A percentile compares a stretch with the other conserved stretches of the same genome.
Evolutionary conservation across 2,113 vertebrate species (phyloP).

Genomic region (Eudyptes chrysolophus): DNA sequence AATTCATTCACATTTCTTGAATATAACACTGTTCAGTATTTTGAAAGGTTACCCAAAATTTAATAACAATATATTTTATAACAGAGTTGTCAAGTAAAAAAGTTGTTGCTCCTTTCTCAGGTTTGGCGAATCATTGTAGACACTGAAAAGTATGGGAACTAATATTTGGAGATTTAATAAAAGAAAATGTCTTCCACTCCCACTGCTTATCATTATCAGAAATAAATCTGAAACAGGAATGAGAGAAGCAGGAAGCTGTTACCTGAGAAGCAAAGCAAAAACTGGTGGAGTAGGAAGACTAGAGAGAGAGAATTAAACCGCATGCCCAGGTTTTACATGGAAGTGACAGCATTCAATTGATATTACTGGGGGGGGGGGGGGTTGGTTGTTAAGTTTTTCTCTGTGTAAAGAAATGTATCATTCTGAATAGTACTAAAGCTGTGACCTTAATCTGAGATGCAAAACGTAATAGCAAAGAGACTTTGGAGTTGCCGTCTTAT

Average conservation of each 20-base stretch:
- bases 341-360: background rate
- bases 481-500: background rate
- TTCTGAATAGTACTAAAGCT: background rate
- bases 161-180: background rate
- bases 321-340: background rate
- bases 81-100: background rate
- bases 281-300: background rate
- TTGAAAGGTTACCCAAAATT: background rate
- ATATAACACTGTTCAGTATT: background rate
- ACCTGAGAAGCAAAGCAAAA: background rate
- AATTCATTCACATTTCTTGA: background rate
- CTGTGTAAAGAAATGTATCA: background rate
- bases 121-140: background rate
- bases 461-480: background rate
- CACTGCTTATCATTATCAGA: background rate
- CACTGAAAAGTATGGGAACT: background rate
- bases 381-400: background rate
- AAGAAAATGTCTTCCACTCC: background rate
- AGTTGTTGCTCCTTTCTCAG: background rate
- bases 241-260: background rate
- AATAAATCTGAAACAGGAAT: background rate
- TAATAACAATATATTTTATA: background rate
- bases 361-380: background rate
- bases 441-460: background rate
- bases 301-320: background rate